Evolutionary conservation across 2,888 invertebrate genomes (phyloP).

Genomic region (Byasa hedistus): DNA sequence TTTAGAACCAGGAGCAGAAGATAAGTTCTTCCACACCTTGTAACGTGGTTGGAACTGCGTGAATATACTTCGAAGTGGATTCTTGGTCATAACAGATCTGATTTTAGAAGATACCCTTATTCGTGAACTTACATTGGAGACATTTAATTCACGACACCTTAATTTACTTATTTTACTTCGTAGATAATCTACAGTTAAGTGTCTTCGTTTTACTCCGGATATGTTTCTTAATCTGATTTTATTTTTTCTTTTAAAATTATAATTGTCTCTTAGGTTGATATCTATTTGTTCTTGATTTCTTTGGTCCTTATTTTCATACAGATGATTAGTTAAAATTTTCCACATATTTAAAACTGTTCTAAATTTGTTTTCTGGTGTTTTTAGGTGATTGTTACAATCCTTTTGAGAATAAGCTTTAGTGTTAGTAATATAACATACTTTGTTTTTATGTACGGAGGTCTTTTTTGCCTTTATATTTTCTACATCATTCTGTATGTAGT

Average conservation of each 20-base stretch:
- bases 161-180: conserved; percentile 13
- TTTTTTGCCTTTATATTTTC: conserved; percentile 6
- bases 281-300: not conserved
- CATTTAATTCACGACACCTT: conserved; percentile 14
- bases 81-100: not conserved
- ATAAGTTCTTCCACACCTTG: not conserved
- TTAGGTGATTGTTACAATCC: not conserved
- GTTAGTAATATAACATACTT: not conserved
- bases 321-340: not conserved
- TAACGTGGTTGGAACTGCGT: not conserved
- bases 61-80: not conserved
- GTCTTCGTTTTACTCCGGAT: not conserved
- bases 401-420: conserved; percentile 1
- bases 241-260: conserved; percentile 24
- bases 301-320: not conserved
- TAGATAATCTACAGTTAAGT: not conserved
- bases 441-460: conserved; percentile 1
- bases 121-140: not conserved
- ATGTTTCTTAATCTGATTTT: not conserved
- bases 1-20: not conserved
- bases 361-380: not conserved
- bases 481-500: conserved; percentile 3
- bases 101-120: conserved; percentile 7
- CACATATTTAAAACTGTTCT: not conserved
- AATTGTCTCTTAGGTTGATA: conserved; percentile 4